Evolutionary conservation across 2,888 invertebrate species (phyloP), one percentile per base, ranked within the genome.

Genomic region (Mystacides longicornis): DNA sequence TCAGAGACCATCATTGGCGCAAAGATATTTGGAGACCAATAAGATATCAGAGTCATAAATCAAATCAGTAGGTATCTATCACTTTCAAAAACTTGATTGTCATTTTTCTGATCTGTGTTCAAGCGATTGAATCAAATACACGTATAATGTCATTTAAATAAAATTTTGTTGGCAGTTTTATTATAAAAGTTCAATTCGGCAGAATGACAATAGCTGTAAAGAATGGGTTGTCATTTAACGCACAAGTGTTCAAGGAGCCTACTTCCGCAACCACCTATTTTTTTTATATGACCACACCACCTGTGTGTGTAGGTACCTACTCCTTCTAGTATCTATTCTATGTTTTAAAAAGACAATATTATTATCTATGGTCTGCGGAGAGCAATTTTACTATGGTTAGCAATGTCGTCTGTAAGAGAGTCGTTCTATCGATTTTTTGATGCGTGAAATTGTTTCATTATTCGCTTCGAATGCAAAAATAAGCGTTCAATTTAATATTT

Each of bases 181-280:
- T 5, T 27, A 27, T 27, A 27, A 37, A n/a, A 3, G 16, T 37
- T 37, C 4, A 37, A 37, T 37, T 7, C n/a, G 16, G 16, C 16
- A 37, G 37, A 37, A 37, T 14, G 3, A 7, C 4, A 3, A 7
- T 37, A 7, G 3, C 14, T 3, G 16, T 37, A n/a, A 14, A n/a
- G 27, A 52, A 52, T 49, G 53, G 52, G 53, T 53, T 56, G 54
- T 16, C 49, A 37, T 48, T 55, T 52, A 42, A 18, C 19, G 31
- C 58, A 58, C 60, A 60, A 58, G 58, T 60, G 60, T 54, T 48
- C 52, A 51, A 60, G 49, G 55, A 49, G 54, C 58, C 47, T 52
- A 56, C 60, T 60, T 60, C 60, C 60, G 58, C 54, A 56, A 33
- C 37, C 37, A 16, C 54, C 53, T 22, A 18, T 51, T 51, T 1